Conservation (phyloP, 2,797 vertebrate species). For the Ctenopoma multispine region DNA sequence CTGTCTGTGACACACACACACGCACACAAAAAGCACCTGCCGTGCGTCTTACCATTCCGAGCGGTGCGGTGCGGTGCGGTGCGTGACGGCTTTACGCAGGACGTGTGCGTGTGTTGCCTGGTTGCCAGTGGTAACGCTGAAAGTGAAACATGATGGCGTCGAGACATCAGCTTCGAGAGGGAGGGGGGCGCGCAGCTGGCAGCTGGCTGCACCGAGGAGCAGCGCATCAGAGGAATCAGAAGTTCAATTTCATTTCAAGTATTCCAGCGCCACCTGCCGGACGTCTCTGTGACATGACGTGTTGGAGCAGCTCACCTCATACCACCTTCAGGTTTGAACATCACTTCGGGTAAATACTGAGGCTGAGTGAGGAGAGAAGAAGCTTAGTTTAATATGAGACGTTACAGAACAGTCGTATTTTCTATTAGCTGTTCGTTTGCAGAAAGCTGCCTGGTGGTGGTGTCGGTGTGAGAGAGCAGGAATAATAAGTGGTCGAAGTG, state of each 20-base stretch:
- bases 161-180: slow-evolving; percentile 8
- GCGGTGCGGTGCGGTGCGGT: slow-evolving; percentile 3
- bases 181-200: background rate
- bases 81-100: slow-evolving; percentile 40
- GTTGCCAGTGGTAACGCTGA: slow-evolving; percentile 67
- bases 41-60: slow-evolving; percentile 46
- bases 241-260: background rate
- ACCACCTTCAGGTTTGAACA: background rate
- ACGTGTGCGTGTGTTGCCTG: slow-evolving; percentile 62
- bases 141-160: slow-evolving; percentile 48
- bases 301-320: background rate
- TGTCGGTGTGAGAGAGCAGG: slow-evolving; percentile 34
- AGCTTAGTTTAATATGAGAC: no score
- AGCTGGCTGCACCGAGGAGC: no score
- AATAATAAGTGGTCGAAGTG: no score
- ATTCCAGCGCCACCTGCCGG: slow-evolving; percentile 65
- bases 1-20: background rate
- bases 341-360: no score
- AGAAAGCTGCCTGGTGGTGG: slow-evolving; percentile 19
- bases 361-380: no score
- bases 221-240: no score
- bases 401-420: background rate
- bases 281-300: background rate
- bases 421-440: background rate
- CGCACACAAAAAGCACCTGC: background rate